Conservation (phyloP, 1,140 invertebrate genomes). For the Portunus trituberculatus region DNA sequence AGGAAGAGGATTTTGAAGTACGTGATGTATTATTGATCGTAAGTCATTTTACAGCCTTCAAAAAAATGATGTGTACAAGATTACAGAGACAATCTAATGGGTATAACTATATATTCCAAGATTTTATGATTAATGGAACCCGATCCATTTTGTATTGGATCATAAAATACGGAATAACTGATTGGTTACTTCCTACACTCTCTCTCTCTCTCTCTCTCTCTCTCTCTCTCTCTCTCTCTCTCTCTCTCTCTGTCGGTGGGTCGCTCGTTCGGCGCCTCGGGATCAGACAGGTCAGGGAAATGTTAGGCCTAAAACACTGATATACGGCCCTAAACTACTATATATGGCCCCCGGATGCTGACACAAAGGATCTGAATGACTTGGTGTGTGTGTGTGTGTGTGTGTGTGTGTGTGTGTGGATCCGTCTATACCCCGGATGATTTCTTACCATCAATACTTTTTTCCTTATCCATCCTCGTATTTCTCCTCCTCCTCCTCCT, state of each 20-base stretch:
- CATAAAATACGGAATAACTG: slow-evolving; percentile 4
- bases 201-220: neutral
- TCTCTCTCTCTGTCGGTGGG: slow-evolving; percentile 26
- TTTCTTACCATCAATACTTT: neutral
- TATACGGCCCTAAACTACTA: neutral
- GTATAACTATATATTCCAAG: neutral
- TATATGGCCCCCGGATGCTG: neutral
- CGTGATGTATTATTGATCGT: too few species aligned
- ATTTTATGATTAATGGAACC: neutral
- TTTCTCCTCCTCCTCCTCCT: neutral
- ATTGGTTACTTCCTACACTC: neutral
- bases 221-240: neutral
- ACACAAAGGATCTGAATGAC: neutral
- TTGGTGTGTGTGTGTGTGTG: neutral
- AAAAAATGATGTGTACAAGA: too few species aligned
- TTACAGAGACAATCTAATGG: too few species aligned
- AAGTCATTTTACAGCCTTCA: too few species aligned
- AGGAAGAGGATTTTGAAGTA: neutral
- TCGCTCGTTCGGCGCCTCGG: neutral
- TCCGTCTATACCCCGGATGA: neutral
- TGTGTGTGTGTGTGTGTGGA: neutral
- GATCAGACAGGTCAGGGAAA: neutral
- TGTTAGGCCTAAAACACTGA: slow-evolving; percentile 21
- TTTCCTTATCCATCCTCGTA: neutral
- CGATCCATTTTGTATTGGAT: neutral